phyloP scores from a whole-genome alignment of 2,797 vertebrate species.

The Bufotes viridis region DNA sequence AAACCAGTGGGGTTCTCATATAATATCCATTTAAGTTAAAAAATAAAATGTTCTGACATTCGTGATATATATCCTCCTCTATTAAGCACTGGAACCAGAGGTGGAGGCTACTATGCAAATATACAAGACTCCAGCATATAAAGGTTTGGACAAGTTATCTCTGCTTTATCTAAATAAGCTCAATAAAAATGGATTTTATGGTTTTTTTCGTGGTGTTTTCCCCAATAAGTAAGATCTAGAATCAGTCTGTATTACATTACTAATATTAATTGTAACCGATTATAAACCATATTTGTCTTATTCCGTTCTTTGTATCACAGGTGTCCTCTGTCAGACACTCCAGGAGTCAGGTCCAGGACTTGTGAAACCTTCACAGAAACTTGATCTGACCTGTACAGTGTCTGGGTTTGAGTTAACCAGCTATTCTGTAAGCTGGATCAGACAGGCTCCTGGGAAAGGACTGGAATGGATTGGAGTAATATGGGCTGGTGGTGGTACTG shows the following conservation, averaged over 20 bases:
- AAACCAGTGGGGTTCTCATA: too few relatives aligned
- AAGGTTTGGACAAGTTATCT: neutral
- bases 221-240: neutral
- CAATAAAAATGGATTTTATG: neutral
- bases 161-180: neutral
- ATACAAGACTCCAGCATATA: neutral
- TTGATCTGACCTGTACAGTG: neutral
- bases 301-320: neutral
- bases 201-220: neutral
- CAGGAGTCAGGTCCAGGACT: neutral
- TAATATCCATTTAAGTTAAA: too few relatives aligned
- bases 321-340: neutral
- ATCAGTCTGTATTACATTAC: neutral
- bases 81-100: neutral
- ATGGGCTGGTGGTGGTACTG: too few relatives aligned
- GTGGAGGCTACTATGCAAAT: neutral
- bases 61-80: neutral
- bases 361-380: neutral
- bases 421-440: neutral
- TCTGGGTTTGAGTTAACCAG: slow-evolving; percentile 44
- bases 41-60: too few relatives aligned
- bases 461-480: neutral
- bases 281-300: neutral
- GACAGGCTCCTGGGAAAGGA: slow-evolving; percentile 10
- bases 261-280: neutral